Evolutionary conservation across 1,140 invertebrate species (phyloP).

Genomic region (Drosophila kurseongensis): DNA sequence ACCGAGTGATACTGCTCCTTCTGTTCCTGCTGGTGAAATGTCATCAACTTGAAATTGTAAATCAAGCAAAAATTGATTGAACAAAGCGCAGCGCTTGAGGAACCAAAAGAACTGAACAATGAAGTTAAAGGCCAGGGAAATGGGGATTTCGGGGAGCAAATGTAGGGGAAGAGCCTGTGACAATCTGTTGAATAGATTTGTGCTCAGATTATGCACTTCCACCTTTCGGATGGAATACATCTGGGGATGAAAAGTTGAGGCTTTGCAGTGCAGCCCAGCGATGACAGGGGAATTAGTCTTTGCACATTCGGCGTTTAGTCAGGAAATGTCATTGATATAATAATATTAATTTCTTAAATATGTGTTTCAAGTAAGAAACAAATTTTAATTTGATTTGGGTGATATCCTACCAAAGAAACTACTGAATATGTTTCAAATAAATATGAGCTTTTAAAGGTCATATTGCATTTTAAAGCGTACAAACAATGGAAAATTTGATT

Average conservation of each 20-base stretch:
- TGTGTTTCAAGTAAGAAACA: neutral
- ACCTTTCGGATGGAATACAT: slow-evolving; percentile 4
- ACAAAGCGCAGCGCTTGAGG: slow-evolving; percentile 54
- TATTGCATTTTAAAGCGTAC: too few species aligned
- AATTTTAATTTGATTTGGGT: too few species aligned
- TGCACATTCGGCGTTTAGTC: slow-evolving; percentile 4
- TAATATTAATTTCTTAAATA: neutral
- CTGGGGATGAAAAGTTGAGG: slow-evolving; percentile 7
- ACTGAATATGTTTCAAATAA: too few species aligned
- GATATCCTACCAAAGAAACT: too few species aligned
- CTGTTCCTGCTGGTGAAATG: slow-evolving; percentile 56
- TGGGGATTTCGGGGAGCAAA: slow-evolving; percentile 1
- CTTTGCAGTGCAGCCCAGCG: neutral
- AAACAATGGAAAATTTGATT: too few species aligned
- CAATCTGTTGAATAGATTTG: slow-evolving; percentile 61
- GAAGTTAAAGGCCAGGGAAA: slow-evolving; percentile 38
- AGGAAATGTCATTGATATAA: neutral
- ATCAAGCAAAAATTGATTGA: slow-evolving; percentile 78
- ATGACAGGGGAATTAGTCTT: slow-evolving; percentile 12
- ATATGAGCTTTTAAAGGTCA: too few species aligned
- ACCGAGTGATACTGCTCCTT: slow-evolving; percentile 32
- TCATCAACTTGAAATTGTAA: slow-evolving; percentile 77
- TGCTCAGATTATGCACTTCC: slow-evolving; percentile 52
- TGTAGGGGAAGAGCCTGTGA: slow-evolving; percentile 13
- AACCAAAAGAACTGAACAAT: slow-evolving; percentile 45